Evolutionary conservation across 1,140 invertebrate species (phyloP).

Genomic region (Leptinotarsa texana): DNA sequence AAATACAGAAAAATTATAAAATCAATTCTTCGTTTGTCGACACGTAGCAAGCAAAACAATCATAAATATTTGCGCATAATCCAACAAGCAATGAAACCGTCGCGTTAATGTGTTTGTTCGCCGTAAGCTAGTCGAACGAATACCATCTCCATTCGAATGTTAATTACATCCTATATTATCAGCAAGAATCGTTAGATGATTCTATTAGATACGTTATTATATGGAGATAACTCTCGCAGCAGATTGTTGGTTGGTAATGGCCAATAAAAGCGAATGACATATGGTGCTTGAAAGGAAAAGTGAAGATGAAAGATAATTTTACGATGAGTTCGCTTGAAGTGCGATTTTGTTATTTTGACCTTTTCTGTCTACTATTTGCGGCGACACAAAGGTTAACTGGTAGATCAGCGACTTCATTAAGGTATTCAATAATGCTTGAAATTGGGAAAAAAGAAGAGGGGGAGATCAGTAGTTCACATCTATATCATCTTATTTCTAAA

Average conservation of each 20-base stretch:
- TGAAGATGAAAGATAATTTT: neutral
- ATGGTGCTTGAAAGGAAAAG: neutral
- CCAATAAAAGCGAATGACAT: neutral
- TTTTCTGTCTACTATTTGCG: no score
- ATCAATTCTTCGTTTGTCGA: no score
- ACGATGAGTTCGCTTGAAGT: no score
- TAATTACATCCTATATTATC: constrained; percentile 4
- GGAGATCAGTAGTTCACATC: no score
- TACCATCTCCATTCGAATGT: neutral
- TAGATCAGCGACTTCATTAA: no score
- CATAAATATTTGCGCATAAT: neutral
- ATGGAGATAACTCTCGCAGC: neutral
- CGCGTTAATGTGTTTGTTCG: neutral
- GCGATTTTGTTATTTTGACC: no score
- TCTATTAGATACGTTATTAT: neutral
- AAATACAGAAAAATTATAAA: no score
- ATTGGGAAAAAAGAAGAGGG: no score
- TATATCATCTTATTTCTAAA: no score
- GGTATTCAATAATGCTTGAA: no score
- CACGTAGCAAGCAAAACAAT: neutral
- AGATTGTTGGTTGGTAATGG: neutral
- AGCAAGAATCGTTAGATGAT: neutral
- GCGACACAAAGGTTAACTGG: no score
- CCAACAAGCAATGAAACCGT: neutral
- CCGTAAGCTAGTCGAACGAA: neutral